Evolutionary conservation across 2,797 vertebrate species (phyloP).

Genomic region (Pipistrellus pipistrellus): DNA sequence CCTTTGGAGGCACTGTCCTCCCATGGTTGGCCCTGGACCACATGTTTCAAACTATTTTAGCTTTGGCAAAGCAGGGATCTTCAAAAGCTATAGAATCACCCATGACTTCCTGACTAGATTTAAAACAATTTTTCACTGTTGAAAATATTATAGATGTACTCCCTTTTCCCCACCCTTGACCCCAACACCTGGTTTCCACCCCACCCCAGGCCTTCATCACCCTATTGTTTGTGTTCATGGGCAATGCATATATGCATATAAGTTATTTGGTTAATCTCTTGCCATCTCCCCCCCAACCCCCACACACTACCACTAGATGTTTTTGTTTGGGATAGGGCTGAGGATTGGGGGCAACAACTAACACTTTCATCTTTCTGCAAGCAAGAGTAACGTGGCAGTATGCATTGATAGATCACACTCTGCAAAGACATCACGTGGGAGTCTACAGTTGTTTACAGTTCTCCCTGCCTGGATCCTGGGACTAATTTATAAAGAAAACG

Average conservation of each 20-base stretch:
- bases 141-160: too few relatives aligned
- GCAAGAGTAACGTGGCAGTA: neutral
- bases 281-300: too few relatives aligned
- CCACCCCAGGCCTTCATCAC: too few relatives aligned
- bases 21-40: neutral
- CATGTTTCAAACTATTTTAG: neutral
- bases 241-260: too few relatives aligned
- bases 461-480: neutral
- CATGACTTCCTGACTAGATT: neutral
- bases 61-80: neutral
- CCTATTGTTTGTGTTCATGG: too few relatives aligned
- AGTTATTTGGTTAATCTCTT: too few relatives aligned
- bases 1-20: neutral
- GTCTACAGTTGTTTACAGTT: neutral
- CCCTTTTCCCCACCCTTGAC: too few relatives aligned
- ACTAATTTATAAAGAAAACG: neutral
- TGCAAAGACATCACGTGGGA: neutral
- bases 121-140: too few relatives aligned
- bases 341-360: neutral
- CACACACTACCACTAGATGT: neutral
- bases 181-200: too few relatives aligned
- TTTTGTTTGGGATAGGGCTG: neutral
- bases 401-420: neutral
- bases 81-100: neutral
- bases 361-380: neutral